A percentile compares a stretch with the other conserved stretches of the same genome.
These are phyloP conservation scores for Lepidurus apus DNA, from an alignment of 1,140 invertebrate species.

Conservation along the genomic window DNA sequence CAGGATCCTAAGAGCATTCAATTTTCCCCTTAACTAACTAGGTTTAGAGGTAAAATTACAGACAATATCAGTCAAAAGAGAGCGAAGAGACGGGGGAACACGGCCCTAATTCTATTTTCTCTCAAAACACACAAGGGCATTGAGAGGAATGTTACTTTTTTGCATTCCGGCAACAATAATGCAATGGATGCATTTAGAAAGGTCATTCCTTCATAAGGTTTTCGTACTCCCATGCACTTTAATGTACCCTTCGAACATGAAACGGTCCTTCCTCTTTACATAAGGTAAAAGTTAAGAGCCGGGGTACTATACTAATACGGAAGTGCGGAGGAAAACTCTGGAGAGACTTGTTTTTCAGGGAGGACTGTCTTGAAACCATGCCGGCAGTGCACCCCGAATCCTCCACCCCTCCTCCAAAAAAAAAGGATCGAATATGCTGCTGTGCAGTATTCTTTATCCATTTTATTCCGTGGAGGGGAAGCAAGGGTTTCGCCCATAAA, in stretches of 20 bases:
- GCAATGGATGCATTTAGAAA: background rate
- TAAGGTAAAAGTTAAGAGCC: background rate
- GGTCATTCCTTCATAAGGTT: conserved; percentile 8
- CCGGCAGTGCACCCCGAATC: background rate
- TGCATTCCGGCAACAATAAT: background rate
- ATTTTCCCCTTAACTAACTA: too few species aligned
- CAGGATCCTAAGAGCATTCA: too few species aligned
- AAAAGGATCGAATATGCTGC: conserved; percentile 9
- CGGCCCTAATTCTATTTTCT: too few species aligned
- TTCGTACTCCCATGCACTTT: background rate
- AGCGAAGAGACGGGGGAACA: too few species aligned
- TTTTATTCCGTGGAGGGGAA: background rate
- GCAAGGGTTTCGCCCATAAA: background rate
- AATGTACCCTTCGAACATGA: conserved; percentile 1
- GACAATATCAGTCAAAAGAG: too few species aligned
- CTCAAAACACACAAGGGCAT: too few species aligned
- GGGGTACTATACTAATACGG: background rate
- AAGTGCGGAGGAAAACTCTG: background rate
- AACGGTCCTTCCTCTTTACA: background rate
- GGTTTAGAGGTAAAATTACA: too few species aligned
- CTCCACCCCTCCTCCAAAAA: background rate
- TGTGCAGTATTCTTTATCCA: background rate
- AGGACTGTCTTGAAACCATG: background rate
- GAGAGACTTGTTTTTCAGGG: background rate
- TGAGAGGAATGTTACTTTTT: background rate